phyloP scores from a whole-genome alignment of 2,113 vertebrate species.

The rabbit (Oryctolagus cuniculus) region mOryCun1.1 NC_091449.1:59032001-59032500 shows the following conservation, averaged over 20 bases:
- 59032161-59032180: slow-evolving; percentile 31
- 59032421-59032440: not conserved
- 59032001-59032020: too few species aligned
- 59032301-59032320: slow-evolving; percentile 40
- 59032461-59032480: not conserved
- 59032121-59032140: not conserved
- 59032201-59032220: slow-evolving; percentile 38
- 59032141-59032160: not conserved
- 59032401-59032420: not conserved
- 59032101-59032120: not conserved
- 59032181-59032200: not conserved
- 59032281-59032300: slow-evolving; percentile 46
- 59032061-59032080: not conserved
- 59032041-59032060: not conserved
- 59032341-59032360: not conserved
- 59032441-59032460: not conserved
- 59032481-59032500: not conserved
- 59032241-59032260: slow-evolving; percentile 30
- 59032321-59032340: slow-evolving; percentile 43
- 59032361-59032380: not conserved
- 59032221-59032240: not conserved
- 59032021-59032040: not conserved
- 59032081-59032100: not conserved
- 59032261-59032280: slow-evolving; percentile 32
- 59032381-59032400: slow-evolving; percentile 10